Percentiles rank a stretch among this genome's conserved stretches.
These are phyloP conservation scores for Drosophila algonquin DNA, from an alignment of 2,888 invertebrate genomes.

Conservation along the genomic window DNA sequence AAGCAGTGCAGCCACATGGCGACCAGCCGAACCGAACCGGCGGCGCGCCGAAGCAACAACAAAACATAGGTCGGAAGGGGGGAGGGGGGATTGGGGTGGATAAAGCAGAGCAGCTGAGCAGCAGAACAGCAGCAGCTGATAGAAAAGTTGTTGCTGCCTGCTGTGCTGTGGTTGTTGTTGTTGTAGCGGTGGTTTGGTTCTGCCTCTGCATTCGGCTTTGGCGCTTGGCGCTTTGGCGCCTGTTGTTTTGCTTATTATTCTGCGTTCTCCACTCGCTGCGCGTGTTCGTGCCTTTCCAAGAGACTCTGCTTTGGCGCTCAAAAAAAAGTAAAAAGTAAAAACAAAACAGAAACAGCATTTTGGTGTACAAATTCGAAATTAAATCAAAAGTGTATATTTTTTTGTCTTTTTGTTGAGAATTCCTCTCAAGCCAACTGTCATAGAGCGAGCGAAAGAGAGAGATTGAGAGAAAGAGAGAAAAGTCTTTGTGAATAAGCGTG, in stretches of 20 bases:
- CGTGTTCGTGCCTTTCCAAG: constrained; percentile 44
- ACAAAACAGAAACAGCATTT: constrained; percentile 15
- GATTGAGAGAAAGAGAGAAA: constrained; percentile 39
- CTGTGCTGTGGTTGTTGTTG: not conserved
- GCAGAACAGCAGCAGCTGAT: constrained; percentile 17
- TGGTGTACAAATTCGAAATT: constrained; percentile 40
- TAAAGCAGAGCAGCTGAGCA: constrained; percentile 6
- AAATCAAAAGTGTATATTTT: constrained; percentile 5
- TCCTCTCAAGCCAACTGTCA: constrained; percentile 49
- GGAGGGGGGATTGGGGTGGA: no score
- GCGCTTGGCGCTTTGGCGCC: constrained; percentile 30
- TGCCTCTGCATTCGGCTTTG: constrained; percentile 37
- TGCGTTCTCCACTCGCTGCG: constrained; percentile 58
- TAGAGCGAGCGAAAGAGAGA: constrained; percentile 32
- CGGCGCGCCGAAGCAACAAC: constrained; percentile 13
- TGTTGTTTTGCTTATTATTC: constrained; percentile 57
- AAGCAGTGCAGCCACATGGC: constrained; percentile 26
- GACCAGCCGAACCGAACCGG: not conserved
- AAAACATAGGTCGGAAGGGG: not conserved
- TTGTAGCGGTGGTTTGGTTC: constrained; percentile 29
- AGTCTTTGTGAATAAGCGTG: constrained; percentile 15
- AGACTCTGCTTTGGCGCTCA: constrained; percentile 71
- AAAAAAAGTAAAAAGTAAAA: constrained; percentile 16
- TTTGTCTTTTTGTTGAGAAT: constrained; percentile 16
- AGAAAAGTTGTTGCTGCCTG: constrained; percentile 17